These are phyloP conservation scores for Myotis planiceps DNA, from an alignment of 2,797 vertebrate genomes.

Conservation along the genomic window DNA sequence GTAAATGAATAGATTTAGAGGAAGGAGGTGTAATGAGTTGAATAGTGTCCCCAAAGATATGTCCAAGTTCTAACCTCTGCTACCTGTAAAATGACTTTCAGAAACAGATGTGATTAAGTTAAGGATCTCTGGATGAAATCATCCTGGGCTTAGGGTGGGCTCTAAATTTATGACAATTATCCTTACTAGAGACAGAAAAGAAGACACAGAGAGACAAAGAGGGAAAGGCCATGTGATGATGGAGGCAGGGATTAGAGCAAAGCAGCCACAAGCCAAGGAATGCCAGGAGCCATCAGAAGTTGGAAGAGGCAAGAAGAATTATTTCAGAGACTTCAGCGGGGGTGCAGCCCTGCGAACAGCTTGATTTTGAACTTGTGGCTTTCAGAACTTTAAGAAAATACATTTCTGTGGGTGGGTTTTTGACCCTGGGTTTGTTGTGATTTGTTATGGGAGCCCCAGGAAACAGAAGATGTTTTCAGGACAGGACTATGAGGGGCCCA, in stretches of 20 bases:
- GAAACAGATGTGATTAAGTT: slow-evolving; percentile 6
- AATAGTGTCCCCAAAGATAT: background rate
- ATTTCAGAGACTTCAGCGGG: background rate
- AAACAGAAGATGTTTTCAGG: background rate
- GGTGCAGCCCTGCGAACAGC: background rate
- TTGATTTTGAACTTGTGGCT: background rate
- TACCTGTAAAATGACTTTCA: background rate
- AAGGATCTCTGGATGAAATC: background rate
- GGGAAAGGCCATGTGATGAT: background rate
- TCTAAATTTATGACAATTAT: background rate
- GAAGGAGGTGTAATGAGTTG: background rate
- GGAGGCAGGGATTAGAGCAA: background rate
- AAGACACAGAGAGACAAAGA: background rate
- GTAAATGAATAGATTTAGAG: background rate
- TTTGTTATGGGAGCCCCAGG: background rate
- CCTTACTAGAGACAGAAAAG: background rate
- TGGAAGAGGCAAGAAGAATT: background rate
- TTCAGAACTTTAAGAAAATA: background rate
- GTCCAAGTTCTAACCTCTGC: background rate
- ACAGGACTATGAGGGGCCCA: background rate
- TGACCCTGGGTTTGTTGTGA: background rate
- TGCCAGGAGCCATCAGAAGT: background rate
- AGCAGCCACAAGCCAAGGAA: background rate
- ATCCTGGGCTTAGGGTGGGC: background rate
- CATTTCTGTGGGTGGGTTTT: background rate